Base-by-base conservation (phyloP, 2,797 vertebrate genomes). In the Fringilla coelebs region DNA sequence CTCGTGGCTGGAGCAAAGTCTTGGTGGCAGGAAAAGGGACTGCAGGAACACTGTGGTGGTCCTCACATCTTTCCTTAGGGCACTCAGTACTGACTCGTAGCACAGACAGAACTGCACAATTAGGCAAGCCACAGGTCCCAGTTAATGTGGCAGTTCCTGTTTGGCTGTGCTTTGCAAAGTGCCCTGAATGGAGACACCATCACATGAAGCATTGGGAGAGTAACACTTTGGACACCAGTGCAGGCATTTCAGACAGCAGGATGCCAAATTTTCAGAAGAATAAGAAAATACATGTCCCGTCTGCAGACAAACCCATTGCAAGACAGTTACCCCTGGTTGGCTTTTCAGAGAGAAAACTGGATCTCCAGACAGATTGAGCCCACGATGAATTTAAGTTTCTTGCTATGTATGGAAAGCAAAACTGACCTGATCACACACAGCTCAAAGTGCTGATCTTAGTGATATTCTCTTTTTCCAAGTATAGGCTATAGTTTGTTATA, bases 251-350 rank as follows among this genome's bases (percentile, higher is more conserved):
- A 11, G 62, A 43, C 36, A 93, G 32, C 32, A 85, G 31, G 46
- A 26, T 31, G n/a, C 11, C 61, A 85, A 22, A 61, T 40, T 67
- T 85, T 72, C 21, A 57, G 57, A 46, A 57, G 17, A 52, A 14
- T 11, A 62, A 46, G 41, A 76, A 93, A 94, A 88, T 7, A 41
- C 5, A 8, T 0, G 1, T 43, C n/a, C 41, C 0, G 0, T 43
- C 34, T 87, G 45, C 54, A 82, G 67, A 85, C 28, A 52, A 67
- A 57, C n/a, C n/a, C 12, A 22, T 1, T 52, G 10, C 16, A 57
- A 57, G 0, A 4, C 21, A 49, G 17, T 29, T 67, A 46, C 11
- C 26, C 46, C 5, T 0, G 28, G 49, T 18, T 10, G 16, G 61
- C 29, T 89, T 90, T 78, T 46, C 40, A 54, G 70, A 85, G 25